Evolutionary conservation across 2,113 vertebrate species (phyloP).

Genomic region (Phyllopteryx taeniolatus): DNA sequence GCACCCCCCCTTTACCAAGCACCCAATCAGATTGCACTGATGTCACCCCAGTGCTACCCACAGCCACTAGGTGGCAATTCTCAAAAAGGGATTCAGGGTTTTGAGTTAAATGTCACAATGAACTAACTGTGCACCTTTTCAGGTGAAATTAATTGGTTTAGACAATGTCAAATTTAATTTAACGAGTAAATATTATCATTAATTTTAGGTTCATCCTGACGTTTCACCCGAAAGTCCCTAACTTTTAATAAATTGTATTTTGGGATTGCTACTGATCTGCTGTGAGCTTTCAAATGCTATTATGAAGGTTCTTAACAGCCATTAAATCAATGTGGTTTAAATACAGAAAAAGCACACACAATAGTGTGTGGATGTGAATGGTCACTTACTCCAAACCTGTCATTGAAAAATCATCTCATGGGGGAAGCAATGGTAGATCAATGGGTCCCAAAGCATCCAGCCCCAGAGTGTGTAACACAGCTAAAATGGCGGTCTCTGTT

Average conservation of each 20-base stretch:
- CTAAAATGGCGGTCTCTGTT: slow-evolving; percentile 1
- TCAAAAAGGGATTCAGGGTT: background rate
- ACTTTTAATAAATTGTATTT: too few species aligned
- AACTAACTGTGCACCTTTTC: too few species aligned
- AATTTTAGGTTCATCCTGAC: too few species aligned
- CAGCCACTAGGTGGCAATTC: background rate
- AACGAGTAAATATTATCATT: too few species aligned
- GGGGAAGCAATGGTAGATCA: background rate
- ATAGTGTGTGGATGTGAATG: background rate
- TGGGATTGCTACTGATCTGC: background rate
- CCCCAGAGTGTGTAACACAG: background rate
- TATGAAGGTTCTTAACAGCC: background rate
- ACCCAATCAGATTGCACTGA: too few species aligned
- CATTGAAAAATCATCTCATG: background rate
- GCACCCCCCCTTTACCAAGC: too few species aligned
- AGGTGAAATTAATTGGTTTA: too few species aligned
- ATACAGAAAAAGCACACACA: background rate
- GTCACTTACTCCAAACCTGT: background rate
- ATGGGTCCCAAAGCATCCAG: background rate
- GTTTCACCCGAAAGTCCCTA: too few species aligned
- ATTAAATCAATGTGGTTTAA: background rate
- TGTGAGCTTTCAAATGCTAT: background rate
- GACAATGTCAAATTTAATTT: too few species aligned
- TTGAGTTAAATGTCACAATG: too few species aligned
- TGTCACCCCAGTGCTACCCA: background rate